phyloP scores from a whole-genome alignment of 2,888 invertebrate genomes.

The Patella ulyssiponensis region DNA sequence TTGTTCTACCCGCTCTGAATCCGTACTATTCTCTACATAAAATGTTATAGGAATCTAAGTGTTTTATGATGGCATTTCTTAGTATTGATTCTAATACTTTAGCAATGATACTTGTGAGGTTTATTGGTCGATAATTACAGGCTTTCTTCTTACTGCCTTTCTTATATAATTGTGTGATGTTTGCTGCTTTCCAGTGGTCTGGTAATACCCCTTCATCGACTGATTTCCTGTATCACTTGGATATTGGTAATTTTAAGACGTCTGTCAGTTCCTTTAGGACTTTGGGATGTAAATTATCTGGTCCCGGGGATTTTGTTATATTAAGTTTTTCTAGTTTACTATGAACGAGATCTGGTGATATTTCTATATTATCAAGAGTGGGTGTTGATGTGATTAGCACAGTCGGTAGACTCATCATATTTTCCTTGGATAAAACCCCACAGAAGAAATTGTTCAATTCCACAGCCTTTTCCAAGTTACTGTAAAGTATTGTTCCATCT shows the following conservation, averaged over 20 bases:
- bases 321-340: background rate
- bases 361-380: background rate
- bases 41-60: no score
- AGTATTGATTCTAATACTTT: conserved; percentile 24
- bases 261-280: conserved; percentile 11
- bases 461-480: conserved; percentile 11
- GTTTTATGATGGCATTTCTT: conserved; percentile 15
- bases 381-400: background rate
- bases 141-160: conserved; percentile 13
- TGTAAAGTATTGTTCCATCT: background rate
- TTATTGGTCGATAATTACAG: conserved; percentile 23
- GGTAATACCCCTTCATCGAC: conserved; percentile 13
- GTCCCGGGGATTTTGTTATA: background rate
- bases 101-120: conserved; percentile 19
- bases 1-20: no score
- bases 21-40: no score
- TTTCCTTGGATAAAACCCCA: conserved; percentile 11
- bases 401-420: background rate
- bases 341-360: background rate
- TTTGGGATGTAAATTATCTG: background rate
- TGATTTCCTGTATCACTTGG: conserved; percentile 7
- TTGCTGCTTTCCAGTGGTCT: background rate
- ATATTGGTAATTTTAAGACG: conserved; percentile 7
- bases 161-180: conserved; percentile 20
- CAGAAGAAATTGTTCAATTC: conserved; percentile 19